A percentile compares a stretch with the other conserved stretches of the same genome.
Evolutionary conservation across 1,140 invertebrate genomes (phyloP).

Genomic region (Drosophila sturtevanti): DNA sequence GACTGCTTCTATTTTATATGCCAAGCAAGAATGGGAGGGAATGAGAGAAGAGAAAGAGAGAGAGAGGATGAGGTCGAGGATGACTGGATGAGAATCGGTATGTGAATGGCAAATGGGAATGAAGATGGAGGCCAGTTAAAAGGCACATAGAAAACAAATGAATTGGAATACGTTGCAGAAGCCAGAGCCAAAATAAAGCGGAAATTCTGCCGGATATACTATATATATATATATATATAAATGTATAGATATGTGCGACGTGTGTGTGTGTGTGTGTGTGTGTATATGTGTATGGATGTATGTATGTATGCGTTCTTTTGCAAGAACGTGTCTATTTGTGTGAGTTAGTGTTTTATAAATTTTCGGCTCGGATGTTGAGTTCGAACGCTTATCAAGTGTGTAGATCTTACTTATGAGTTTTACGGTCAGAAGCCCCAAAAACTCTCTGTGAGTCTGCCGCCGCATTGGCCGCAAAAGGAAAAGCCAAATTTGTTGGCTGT

Average conservation of each 20-base stretch:
- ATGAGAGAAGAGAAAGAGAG: neutral
- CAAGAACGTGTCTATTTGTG: conserved; percentile 73
- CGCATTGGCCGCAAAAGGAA: conserved; percentile 52
- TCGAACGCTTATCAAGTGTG: conserved; percentile 77
- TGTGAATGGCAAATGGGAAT: neutral
- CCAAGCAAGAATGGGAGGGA: conserved; percentile 42
- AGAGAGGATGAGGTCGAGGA: neutral
- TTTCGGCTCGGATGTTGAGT: conserved; percentile 71
- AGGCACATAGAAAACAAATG: conserved; percentile 75
- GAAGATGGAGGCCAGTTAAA: conserved; percentile 47
- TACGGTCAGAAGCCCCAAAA: conserved; percentile 31
- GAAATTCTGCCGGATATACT: conserved; percentile 62
- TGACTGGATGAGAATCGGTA: neutral
- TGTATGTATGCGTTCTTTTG: conserved; percentile 18
- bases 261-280: conserved; percentile 23
- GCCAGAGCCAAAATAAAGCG: conserved; percentile 70
- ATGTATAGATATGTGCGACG: neutral
- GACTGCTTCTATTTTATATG: conserved; percentile 33
- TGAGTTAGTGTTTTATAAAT: conserved; percentile 80
- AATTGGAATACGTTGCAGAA: conserved; percentile 72
- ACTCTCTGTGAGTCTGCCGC: neutral
- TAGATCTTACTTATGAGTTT: conserved; percentile 80
- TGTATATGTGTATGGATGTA: conserved; percentile 23
- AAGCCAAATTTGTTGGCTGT: conserved; percentile 77
- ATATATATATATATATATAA: too few species aligned